Evolutionary conservation across 2,888 invertebrate genomes (phyloP).

Genomic region (Chalcosyrphus nemorum): DNA sequence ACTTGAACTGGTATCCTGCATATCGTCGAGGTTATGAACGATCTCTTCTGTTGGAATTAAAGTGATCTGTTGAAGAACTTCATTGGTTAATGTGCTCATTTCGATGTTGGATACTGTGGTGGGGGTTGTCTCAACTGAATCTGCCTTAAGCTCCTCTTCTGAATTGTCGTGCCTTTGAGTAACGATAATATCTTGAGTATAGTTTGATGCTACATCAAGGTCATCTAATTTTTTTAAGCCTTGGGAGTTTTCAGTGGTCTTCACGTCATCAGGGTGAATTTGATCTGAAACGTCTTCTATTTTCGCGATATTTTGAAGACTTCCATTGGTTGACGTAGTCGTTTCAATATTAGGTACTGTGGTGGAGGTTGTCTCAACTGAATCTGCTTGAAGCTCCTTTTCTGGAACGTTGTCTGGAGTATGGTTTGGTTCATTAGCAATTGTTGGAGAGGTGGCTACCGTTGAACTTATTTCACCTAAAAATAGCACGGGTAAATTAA

Average conservation of each 20-base stretch:
- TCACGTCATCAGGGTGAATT: too few species aligned
- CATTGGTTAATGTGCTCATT: neutral
- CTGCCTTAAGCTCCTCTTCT: neutral
- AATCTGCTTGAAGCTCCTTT: neutral
- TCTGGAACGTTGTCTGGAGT: too few species aligned
- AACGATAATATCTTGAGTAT: neutral
- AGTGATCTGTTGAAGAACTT: neutral
- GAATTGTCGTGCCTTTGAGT: neutral
- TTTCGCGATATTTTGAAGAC: neutral
- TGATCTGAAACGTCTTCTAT: too few species aligned
- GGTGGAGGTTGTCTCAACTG: neutral
- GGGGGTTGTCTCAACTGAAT: neutral
- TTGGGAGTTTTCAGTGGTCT: too few species aligned
- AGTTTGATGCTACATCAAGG: too few species aligned
- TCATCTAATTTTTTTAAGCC: too few species aligned
- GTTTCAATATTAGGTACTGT: neutral
- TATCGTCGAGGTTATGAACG: neutral
- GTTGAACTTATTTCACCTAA: neutral
- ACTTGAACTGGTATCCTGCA: neutral
- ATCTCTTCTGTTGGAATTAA: constrained; percentile 13
- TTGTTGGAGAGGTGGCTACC: neutral
- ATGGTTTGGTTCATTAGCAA: neutral
- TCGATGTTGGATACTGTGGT: neutral
- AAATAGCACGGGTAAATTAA: neutral
- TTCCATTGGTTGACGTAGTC: neutral